Conservation (phyloP, 2,888 invertebrate genomes). For the Fabriciana adippe region DNA sequence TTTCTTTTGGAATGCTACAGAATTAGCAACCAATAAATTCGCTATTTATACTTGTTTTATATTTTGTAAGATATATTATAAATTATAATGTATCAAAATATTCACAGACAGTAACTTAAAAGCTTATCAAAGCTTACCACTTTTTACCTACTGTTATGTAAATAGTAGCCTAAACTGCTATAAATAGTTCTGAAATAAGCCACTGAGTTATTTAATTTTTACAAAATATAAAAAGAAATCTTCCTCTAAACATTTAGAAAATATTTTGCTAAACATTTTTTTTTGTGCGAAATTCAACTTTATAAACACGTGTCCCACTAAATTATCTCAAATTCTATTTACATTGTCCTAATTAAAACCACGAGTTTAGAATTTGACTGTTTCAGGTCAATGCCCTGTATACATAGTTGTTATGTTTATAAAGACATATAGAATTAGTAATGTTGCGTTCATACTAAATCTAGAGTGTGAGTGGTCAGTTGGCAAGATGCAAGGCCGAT, state of each 20-base stretch:
- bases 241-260: too few relatives aligned
- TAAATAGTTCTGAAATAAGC: too few relatives aligned
- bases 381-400: conserved; percentile 40
- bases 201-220: too few relatives aligned
- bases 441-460: conserved; percentile 40
- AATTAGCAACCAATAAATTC: too few relatives aligned
- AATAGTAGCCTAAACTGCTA: too few relatives aligned
- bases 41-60: too few relatives aligned
- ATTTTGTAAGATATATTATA: too few relatives aligned
- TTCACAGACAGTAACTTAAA: too few relatives aligned
- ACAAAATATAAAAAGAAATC: neutral
- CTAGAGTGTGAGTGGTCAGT: conserved; percentile 68
- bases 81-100: too few relatives aligned
- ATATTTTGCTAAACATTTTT: neutral
- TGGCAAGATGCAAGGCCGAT: conserved; percentile 78
- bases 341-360: conserved; percentile 39
- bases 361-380: conserved; percentile 39
- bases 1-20: too few relatives aligned
- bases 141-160: too few relatives aligned
- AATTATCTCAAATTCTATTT: conserved; percentile 38
- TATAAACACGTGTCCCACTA: conserved; percentile 27
- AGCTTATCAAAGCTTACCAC: too few relatives aligned
- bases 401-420: conserved; percentile 35
- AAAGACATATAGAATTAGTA: conserved; percentile 31
- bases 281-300: conserved; percentile 17